Evolutionary conservation across 2,888 invertebrate species (phyloP).

Genomic region (Andrena dorsata): DNA sequence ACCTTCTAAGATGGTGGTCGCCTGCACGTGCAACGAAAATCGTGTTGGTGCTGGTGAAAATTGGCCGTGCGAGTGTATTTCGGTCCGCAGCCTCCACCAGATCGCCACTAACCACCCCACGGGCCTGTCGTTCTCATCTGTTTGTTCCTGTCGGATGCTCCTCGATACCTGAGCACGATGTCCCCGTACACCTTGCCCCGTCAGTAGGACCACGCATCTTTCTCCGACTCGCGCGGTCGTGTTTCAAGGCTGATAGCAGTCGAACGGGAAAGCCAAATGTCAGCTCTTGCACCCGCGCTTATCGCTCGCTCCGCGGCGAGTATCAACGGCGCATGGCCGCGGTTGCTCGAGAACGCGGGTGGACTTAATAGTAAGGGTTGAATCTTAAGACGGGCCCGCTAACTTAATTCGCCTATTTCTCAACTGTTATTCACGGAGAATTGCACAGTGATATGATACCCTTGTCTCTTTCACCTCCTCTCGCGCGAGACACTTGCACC

Average conservation of each 20-base stretch:
- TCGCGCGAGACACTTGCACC: too few species aligned
- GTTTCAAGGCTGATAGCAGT: not conserved
- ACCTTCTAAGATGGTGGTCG: constrained; percentile 74
- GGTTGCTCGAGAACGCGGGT: too few species aligned
- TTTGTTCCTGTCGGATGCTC: constrained; percentile 46
- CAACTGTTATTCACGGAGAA: too few species aligned
- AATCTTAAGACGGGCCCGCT: too few species aligned
- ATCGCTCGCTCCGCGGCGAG: too few species aligned
- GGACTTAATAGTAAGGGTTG: too few species aligned
- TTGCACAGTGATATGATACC: too few species aligned
- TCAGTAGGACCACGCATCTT: constrained; percentile 27
- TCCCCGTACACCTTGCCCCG: not conserved
- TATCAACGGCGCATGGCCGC: too few species aligned
- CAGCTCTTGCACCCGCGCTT: not conserved
- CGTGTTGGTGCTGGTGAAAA: constrained; percentile 73
- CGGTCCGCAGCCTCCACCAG: constrained; percentile 77
- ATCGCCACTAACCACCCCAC: constrained; percentile 71
- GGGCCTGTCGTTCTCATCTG: constrained; percentile 55
- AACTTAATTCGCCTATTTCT: too few species aligned
- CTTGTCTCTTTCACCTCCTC: too few species aligned
- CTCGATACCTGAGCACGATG: constrained; percentile 34
- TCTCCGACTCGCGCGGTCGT: not conserved
- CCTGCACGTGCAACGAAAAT: constrained; percentile 68
- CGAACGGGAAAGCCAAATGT: not conserved
- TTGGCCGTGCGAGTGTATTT: constrained; percentile 80